Conservation (phyloP, 2,113 vertebrate species). For the Butorides virescens region DNA sequence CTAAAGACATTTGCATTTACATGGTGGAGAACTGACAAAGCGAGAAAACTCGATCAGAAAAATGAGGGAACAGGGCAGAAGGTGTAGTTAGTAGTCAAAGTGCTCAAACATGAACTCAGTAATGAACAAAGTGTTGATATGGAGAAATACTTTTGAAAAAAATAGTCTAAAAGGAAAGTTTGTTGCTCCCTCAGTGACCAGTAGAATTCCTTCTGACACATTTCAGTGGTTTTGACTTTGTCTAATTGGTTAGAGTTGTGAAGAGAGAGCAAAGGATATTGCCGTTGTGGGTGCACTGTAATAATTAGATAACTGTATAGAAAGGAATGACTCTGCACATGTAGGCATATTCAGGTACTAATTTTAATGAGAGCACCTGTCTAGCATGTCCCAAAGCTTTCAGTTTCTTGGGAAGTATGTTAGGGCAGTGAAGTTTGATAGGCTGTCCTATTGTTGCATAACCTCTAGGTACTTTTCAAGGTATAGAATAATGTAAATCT, state of each 20-base stretch:
- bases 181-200: neutral
- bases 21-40: neutral
- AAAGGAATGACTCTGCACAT: neutral
- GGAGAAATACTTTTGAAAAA: neutral
- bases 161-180: neutral
- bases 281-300: neutral
- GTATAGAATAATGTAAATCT: neutral
- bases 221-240: neutral
- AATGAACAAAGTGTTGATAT: neutral
- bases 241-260: neutral
- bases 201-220: neutral
- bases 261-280: neutral
- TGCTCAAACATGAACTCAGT: fast-evolving
- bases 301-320: neutral
- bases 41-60: neutral
- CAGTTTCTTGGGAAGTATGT: neutral
- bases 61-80: neutral
- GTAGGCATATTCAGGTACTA: neutral
- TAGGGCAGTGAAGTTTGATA: neutral
- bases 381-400: neutral
- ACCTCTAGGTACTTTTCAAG: neutral
- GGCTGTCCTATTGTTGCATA: neutral
- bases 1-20: neutral
- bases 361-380: neutral
- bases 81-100: neutral